Evolutionary conservation across 2,888 invertebrate genomes (phyloP), one percentile per base, ranked within the genome.

Genomic region (Eupithecia centaureata): DNA sequence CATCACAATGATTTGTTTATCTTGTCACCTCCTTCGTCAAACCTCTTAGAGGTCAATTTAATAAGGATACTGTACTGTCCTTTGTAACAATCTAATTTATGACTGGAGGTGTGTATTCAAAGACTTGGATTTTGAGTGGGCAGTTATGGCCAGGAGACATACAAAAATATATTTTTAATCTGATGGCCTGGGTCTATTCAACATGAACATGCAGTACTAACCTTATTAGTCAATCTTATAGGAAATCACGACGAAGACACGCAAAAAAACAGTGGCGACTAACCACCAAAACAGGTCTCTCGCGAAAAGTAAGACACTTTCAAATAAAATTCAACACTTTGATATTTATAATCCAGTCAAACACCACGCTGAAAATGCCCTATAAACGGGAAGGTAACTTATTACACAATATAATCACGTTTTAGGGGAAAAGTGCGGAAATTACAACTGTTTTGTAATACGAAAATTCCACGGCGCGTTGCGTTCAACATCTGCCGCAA

Each of bases 371-470:
- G 70, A 32, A 63, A 65, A 32, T 66, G 66, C 61, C 63, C 57
- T 30, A n/a, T 61, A 73, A 63, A 74, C 76, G 70, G 30, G 67
- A 30, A 60, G 64, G 62, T 71, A 73, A 76, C 72, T 77, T 78
- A 76, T 77, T 79, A 77, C 82, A 83, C 85, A 80, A 82, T 80
- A 73, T 61, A 70, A 76, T 61, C 69, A 67, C 72, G 72, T 70
- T 78, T 80, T 82, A 78, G 76, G 76, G 87, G 86, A 86, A 90
- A 89, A 89, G 86, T 87, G 77, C 88, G 86, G 84, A 80, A 83
- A 78, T 76, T 72, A 70, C 73, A 73, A 82, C 77, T 80, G 77
- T 78, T 77, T 76, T 79, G 68, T 75, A 82, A 80, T 81, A 78
- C 79, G 77, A 74, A 81, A 78, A 81, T 76, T 69, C 32, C 71